Percentiles rank a stretch among this genome's conserved stretches.
Evolutionary conservation across 2,888 invertebrate species (phyloP).

Genomic region (Tuberolachnus salignus): DNA sequence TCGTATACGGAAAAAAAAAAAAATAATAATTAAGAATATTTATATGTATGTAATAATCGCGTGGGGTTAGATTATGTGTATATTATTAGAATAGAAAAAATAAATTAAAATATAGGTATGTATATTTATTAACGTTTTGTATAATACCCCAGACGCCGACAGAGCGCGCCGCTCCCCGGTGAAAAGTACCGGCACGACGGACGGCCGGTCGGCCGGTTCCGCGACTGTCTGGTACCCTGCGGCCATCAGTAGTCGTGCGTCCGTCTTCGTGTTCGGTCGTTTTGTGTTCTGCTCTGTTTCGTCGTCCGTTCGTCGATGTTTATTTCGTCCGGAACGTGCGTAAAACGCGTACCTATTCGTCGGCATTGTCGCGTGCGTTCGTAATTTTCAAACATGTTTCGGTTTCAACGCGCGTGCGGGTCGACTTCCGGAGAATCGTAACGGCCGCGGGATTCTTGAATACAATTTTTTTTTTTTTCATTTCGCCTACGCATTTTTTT

Average conservation of each 20-base stretch:
- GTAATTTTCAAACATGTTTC: slow-evolving; percentile 14
- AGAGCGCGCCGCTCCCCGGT: slow-evolving; percentile 38
- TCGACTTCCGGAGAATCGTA: slow-evolving; percentile 1
- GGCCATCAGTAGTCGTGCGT: slow-evolving; percentile 25
- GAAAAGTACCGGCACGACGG: not conserved
- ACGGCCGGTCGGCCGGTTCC: not conserved
- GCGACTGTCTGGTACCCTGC: not conserved
- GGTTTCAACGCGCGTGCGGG: not conserved
- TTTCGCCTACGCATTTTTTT: not conserved
- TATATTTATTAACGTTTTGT: too few species aligned
- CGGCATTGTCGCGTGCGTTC: not conserved
- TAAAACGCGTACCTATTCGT: not conserved
- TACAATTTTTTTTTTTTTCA: not conserved
- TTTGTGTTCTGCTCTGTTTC: not conserved
- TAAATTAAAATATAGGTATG: too few species aligned
- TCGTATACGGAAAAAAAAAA: too few species aligned
- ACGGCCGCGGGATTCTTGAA: not conserved
- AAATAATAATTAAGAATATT: too few species aligned
- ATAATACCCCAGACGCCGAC: not conserved
- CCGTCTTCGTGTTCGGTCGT: not conserved
- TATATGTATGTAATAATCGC: too few species aligned
- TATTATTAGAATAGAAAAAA: too few species aligned
- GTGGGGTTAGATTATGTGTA: too few species aligned
- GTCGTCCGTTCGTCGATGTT: not conserved
- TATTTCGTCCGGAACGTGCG: not conserved